Evolutionary conservation across 2,888 invertebrate species (phyloP), one percentile per base, ranked within the genome.

Genomic region (Aleiodes leptofemur): DNA sequence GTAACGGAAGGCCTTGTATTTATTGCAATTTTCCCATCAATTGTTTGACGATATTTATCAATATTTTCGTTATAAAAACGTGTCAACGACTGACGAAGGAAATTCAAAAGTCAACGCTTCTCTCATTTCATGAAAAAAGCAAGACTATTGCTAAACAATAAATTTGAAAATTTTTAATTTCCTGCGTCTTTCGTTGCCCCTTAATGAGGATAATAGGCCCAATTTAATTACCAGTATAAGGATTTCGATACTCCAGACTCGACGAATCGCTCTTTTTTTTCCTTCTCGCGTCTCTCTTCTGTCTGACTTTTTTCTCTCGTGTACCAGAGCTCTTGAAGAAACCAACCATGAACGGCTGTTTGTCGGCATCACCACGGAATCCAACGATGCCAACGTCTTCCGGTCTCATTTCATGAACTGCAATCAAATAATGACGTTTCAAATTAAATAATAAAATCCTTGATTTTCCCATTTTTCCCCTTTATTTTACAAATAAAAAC

Each of bases 291-390:
- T 92, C 92, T 81, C 93, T 90, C 82, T 93, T 90, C 77, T 93
- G 91, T 79, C 92, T 91, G 0, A 90, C 90, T 82, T 92, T 93
- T 2, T 91, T 89, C 88, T 90, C 87, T 3, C 91, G 89, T 77
- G 90, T 91, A 0, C 92, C 91, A 0, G 92, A 92, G 76, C 92
- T 94, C 87, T 95, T 95, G 86, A 96, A 93, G 89, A 96, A 98
- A 0, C 96, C 97, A 9, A 97, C 97, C 92, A 98, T 93, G 88
- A 98, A 98, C 0, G 98, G 97, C 86, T 97, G 96, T 82, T 94
- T 95, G 79, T 96, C 96, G 83, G 95, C 95, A 78, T 94, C 92
- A 0, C 94, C 95, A 78, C 93, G 93, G 5, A 94, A 92, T 81
- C 95, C 95, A 16, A 96, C 93, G 50, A 97, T 89, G 0, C 97